Evolutionary conservation across 2,113 vertebrate genomes (phyloP).

Genomic region (Anhinga anhinga): DNA sequence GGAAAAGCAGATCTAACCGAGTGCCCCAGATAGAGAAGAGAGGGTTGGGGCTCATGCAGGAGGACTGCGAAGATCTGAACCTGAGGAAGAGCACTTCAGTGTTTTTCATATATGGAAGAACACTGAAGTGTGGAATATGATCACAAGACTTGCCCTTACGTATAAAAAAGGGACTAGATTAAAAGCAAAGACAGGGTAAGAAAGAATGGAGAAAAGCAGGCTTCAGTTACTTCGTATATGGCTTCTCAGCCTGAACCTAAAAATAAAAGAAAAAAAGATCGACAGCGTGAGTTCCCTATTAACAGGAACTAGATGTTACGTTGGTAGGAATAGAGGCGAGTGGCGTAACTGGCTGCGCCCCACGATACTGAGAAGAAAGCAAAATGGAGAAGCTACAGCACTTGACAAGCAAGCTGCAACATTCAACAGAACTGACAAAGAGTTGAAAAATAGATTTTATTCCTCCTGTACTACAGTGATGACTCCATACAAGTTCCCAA

Average conservation of each 20-base stretch:
- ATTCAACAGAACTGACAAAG: background rate
- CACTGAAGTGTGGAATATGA: background rate
- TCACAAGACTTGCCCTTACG: background rate
- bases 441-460: constrained; percentile 58
- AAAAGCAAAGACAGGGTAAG: background rate
- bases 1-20: background rate
- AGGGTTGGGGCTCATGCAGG: background rate
- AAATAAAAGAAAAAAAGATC: background rate
- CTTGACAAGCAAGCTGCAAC: background rate
- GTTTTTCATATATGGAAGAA: background rate
- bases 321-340: background rate
- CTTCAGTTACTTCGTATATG: background rate
- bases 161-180: background rate
- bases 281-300: background rate
- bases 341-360: background rate
- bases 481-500: background rate
- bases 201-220: background rate
- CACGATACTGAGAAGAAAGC: background rate
- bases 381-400: background rate
- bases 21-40: no score
- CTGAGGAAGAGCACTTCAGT: background rate
- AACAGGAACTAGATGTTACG: background rate
- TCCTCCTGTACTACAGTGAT: constrained; percentile 8
- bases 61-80: background rate
- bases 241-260: background rate